Evolutionary conservation across 2,888 invertebrate species (phyloP), one percentile per base, ranked within the genome.

Genomic region (Cephalotes varians): DNA sequence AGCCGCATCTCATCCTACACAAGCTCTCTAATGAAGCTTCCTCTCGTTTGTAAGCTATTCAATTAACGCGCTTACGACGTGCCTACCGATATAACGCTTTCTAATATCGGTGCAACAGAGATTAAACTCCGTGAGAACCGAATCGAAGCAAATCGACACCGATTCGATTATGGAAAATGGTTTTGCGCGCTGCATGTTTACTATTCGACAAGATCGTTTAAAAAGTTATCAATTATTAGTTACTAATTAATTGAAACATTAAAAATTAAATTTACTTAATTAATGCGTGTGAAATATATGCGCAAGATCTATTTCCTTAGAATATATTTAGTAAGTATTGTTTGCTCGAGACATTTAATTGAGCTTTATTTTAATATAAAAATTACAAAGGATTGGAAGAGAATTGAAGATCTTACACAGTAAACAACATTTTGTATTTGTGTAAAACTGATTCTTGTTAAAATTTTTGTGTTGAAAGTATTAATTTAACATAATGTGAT

Each of bases 11-110:
- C 77, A 2, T 64, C 31, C 15, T 65, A 67, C 58, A 58, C 58
- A 58, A 65, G 56, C 65, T 77, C 79, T 77, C 81, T 58, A 58
- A 67, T 49, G 65, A 81, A 82, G 77, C 64, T 82, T 82, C 64
- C 81, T 49, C 77, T 58, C 37, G 65, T 65, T 79, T 65, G 67
- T 67, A 77, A 76, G 77, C 58, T 77, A 58, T 82, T 77, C 54
- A 77, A 77, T 77, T 79, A 79, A 54, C 81, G 10, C 81, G 77
- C 79, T 82, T 65, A 65, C 58, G 25, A 79, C 47, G 77, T 56
- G 67, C 56, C 40, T 40, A 49, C 65, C 56, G 77, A 71, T 44
- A 71, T 37, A 56, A 58, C 71, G 51, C 71, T 71, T 79, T 79
- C 77, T 71, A 69, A 76, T 44, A 69, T 77, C 77, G 44, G 2